phyloP scores from a whole-genome alignment of 2,797 vertebrate species.

The Glyptemys insculpta region DNA sequence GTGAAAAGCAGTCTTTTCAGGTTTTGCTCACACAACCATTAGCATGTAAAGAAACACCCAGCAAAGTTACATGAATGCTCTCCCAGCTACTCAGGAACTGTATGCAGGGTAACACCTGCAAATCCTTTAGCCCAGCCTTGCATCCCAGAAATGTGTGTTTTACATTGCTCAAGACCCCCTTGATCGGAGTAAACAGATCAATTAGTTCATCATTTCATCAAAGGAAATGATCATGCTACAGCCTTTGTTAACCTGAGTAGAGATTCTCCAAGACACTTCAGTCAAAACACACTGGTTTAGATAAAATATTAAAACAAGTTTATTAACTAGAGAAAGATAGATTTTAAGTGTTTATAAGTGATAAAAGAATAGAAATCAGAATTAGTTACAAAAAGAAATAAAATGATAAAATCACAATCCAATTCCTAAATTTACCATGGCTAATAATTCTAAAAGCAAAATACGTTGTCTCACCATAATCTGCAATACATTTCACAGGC shows the following conservation, averaged over 20 bases:
- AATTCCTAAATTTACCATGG: not conserved
- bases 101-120: not conserved
- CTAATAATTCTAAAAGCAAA: not conserved
- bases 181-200: not conserved
- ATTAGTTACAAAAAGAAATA: not conserved
- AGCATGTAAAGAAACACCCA: not conserved
- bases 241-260: not conserved
- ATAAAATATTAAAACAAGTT: not conserved
- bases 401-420: not conserved
- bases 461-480: not conserved
- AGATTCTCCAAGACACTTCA: not conserved
- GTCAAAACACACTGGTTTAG: not conserved
- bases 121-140: not conserved
- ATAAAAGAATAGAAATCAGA: not conserved
- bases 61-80: not conserved
- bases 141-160: too few relatives aligned
- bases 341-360: not conserved
- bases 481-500: not conserved
- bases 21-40: not conserved
- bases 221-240: not conserved
- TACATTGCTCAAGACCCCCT: not conserved
- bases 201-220: not conserved
- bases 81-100: not conserved
- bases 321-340: not conserved
- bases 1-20: not conserved